Conservation (phyloP, 1,140 invertebrate genomes). For the Lasioglossum albipes region DNA sequence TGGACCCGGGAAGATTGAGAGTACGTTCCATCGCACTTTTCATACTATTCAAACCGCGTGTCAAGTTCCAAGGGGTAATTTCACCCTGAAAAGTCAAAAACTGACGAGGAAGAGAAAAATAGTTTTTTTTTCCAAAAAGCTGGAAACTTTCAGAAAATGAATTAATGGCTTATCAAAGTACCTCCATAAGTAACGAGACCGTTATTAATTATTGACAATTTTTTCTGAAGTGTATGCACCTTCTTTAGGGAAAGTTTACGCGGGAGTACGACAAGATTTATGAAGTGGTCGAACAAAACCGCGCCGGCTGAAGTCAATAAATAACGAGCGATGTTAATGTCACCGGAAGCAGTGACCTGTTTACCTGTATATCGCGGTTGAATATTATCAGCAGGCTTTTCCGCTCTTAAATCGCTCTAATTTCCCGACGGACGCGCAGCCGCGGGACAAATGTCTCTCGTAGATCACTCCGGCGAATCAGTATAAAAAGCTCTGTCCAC, state of each 20-base stretch:
- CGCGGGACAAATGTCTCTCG: constrained; percentile 2
- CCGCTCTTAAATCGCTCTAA: constrained; percentile 8
- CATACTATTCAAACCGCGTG: too few species aligned
- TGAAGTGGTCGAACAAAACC: neutral
- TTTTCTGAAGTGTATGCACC: too few species aligned
- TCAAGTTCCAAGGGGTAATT: too few species aligned
- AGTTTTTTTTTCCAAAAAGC: too few species aligned
- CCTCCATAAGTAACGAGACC: too few species aligned
- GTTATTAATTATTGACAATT: too few species aligned
- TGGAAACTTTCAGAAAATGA: too few species aligned
- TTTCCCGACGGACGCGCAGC: neutral
- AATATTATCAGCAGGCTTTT: constrained; percentile 4
- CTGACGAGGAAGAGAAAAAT: too few species aligned
- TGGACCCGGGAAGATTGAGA: neutral
- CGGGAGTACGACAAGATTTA: neutral
- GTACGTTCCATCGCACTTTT: neutral
- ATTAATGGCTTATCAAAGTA: too few species aligned
- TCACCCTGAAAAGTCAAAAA: too few species aligned
- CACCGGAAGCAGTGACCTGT: neutral
- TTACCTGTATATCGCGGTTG: neutral
- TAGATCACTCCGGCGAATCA: constrained; percentile 11
- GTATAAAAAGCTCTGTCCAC: neutral
- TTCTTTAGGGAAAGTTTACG: too few species aligned
- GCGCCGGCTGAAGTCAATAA: neutral
- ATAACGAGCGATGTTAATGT: neutral